Base-by-base conservation (phyloP, 2,113 vertebrate genomes). In the Hymenochirus boettgeri region DNA sequence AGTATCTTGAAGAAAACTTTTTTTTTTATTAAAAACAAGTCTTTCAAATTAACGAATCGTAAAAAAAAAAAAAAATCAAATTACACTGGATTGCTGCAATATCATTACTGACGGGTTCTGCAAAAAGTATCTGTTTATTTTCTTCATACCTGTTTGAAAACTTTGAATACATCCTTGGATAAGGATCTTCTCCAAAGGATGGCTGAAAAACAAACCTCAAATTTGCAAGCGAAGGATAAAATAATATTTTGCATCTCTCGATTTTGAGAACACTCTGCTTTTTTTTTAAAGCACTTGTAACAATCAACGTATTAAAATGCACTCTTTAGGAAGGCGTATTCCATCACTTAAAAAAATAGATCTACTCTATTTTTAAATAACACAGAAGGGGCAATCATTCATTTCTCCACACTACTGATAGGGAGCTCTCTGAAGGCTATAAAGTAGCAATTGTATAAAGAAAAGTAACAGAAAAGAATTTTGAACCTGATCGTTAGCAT, bases 401-500 rank as follows among this genome's bases (percentile, higher is more conserved):
- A 71, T 72, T 80, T 65, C 65, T 78, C 73, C 81, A 77, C 80
- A 83, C 83, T 88, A 81, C 82, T 83, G 84, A 84, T 76, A 77
- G 77, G 73, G 71, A 81, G 76, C 75, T 85, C 72, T 85, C 78
- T 74, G 66, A 72, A 83, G 79, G 74, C 76, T 81, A 80, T 73
- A 74, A 78, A 82, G 79, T 75, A 82, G 80, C 79, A 78, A 77
- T 75, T 76, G 79, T 83, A 79, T 78, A 76, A 70, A 65, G 21
- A 56, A 26, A 65, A 62, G 52, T 74, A 77, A 74, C 78, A 78
- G 74, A 81, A 65, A 76, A 61, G 75, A 77, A 83, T 82, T 88
- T 80, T 85, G 79, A 85, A 82, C 77, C 77, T 83, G 82, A 92
- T 93, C 67, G 83, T 85, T 87, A 86, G 80, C 85, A 77, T 85